A percentile compares a stretch with the other conserved stretches of the same genome.
phyloP scores from a whole-genome alignment of 2,113 vertebrate species.

The Corvus moneduloides region DNA sequence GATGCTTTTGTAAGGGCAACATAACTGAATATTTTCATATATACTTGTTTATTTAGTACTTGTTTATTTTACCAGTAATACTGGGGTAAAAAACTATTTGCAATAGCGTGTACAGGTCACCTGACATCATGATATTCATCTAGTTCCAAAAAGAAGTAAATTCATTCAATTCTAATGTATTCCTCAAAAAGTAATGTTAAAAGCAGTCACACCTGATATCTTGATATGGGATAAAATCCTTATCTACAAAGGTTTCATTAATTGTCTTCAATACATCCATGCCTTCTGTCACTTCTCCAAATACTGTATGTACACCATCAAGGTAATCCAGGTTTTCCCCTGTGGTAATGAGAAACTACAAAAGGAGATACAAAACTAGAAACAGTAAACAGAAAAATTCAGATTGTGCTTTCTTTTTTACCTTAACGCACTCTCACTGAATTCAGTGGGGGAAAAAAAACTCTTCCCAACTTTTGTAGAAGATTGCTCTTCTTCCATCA shows the following conservation, averaged over 20 bases:
- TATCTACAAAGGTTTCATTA: conserved; percentile 94
- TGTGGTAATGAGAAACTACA: conserved; percentile 92
- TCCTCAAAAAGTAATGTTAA: not conserved
- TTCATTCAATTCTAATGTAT: not conserved
- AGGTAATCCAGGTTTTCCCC: conserved; percentile 94
- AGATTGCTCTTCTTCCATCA: not conserved
- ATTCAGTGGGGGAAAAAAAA: not conserved
- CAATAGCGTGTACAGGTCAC: not conserved
- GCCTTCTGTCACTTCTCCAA: conserved; percentile 96
- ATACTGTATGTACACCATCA: conserved; percentile 93
- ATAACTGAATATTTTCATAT: not conserved
- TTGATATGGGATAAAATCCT: conserved; percentile 93
- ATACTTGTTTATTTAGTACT: not conserved
- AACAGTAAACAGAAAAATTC: not conserved
- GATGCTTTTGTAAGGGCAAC: not conserved
- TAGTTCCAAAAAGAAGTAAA: not conserved
- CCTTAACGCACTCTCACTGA: not conserved
- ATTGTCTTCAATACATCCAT: conserved; percentile 91
- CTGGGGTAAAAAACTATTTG: not conserved
- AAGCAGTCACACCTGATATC: conserved; percentile 86
- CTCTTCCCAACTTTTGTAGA: not conserved
- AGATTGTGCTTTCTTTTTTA: not conserved
- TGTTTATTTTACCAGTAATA: not conserved
- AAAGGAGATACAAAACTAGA: conserved; percentile 1
- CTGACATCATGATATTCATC: not conserved